Evolutionary conservation across 2,797 vertebrate genomes (phyloP).

Genomic region (Pogonophryne albipinna): DNA sequence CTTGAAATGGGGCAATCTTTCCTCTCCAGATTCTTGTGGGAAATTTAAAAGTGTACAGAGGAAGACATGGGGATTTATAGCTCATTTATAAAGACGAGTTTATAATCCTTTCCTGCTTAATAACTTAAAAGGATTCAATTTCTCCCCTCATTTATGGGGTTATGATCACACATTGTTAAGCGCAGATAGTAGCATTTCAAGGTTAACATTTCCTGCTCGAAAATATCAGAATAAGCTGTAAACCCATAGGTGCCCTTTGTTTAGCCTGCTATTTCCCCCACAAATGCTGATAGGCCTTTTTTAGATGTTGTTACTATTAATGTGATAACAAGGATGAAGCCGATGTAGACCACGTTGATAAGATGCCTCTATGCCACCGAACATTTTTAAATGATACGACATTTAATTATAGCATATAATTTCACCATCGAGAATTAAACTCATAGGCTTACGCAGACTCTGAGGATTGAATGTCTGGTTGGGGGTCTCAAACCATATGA

Average conservation of each 20-base stretch:
- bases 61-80: conserved; percentile 86
- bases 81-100: conserved; percentile 86
- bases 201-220: conserved; percentile 79
- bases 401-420: conserved; percentile 80
- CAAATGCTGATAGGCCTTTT: conserved; percentile 67
- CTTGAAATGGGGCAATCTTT: conserved; percentile 83
- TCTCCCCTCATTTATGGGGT: conserved; percentile 83
- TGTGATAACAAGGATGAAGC: conserved; percentile 70
- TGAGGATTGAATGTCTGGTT: conserved; percentile 73
- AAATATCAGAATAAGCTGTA: conserved; percentile 75
- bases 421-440: conserved; percentile 77
- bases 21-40: conserved; percentile 85
- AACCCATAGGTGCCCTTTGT: conserved; percentile 78
- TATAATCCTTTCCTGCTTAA: conserved; percentile 87
- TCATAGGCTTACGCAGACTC: conserved; percentile 68
- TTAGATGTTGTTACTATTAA: conserved; percentile 76
- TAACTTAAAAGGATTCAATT: conserved; percentile 87
- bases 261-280: conserved; percentile 52
- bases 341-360: conserved; percentile 65
- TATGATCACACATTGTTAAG: conserved; percentile 81
- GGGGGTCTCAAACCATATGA: conserved; percentile 80
- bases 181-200: conserved; percentile 81
- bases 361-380: conserved; percentile 64
- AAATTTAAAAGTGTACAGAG: conserved; percentile 84
- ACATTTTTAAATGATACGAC: conserved; percentile 64